phyloP scores from a whole-genome alignment of 2,888 invertebrate species.

The Serrognathus titanus region DNA sequence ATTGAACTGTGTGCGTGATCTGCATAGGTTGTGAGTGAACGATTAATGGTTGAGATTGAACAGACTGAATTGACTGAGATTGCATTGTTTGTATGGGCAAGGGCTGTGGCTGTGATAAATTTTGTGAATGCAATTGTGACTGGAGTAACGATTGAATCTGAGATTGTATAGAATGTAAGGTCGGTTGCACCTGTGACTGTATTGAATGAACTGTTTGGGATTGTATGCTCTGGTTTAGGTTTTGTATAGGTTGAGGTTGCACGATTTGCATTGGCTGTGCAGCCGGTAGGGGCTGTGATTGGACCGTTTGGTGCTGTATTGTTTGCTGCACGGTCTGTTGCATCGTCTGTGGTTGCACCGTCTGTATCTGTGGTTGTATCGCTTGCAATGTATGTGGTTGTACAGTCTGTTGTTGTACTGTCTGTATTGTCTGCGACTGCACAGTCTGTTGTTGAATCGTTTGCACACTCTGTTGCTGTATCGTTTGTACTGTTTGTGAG shows the following conservation, averaged over 20 bases:
- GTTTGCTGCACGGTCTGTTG: constrained; percentile 42
- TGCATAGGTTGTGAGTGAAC: constrained; percentile 24
- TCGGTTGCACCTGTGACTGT: constrained; percentile 22
- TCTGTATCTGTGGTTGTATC: constrained; percentile 32
- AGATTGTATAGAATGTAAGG: constrained; percentile 17
- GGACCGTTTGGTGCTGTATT: constrained; percentile 43
- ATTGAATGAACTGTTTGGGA: constrained; percentile 22
- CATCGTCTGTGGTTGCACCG: constrained; percentile 34
- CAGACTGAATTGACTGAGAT: constrained; percentile 23
- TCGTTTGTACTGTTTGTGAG: constrained; percentile 48
- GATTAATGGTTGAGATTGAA: constrained; percentile 39
- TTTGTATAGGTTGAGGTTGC: constrained; percentile 44
- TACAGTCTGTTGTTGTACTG: constrained; percentile 47
- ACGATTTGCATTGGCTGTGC: constrained; percentile 43
- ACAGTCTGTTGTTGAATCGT: constrained; percentile 49
- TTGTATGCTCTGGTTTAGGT: constrained; percentile 27
- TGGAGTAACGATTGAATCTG: constrained; percentile 24
- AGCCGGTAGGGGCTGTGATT: constrained; percentile 40
- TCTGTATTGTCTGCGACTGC: constrained; percentile 48
- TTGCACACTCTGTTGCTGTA: constrained; percentile 48
- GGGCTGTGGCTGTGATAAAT: constrained; percentile 11
- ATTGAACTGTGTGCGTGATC: constrained; percentile 23
- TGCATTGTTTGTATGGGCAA: constrained; percentile 17
- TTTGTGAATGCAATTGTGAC: constrained; percentile 19
- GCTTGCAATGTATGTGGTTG: constrained; percentile 41